phyloP scores from a whole-genome alignment of 2,113 vertebrate genomes.

The Pelobates fuscus region DNA sequence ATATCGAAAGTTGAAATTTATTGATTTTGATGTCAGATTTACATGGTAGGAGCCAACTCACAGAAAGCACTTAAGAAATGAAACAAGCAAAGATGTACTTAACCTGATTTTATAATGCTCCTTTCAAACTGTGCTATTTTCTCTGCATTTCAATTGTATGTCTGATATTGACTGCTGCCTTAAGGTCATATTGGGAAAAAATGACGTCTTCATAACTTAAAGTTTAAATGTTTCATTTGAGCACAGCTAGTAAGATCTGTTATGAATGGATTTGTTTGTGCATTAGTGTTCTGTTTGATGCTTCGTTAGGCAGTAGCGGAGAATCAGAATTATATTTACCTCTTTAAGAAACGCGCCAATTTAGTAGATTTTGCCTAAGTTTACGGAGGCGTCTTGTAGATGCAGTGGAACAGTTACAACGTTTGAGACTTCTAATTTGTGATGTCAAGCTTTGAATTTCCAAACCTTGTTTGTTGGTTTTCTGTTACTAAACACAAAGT shows the following conservation, averaged over 20 bases:
- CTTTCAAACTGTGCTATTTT: conserved; percentile 46
- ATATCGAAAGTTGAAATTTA: conserved; percentile 43
- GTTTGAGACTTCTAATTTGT: too few relatives aligned
- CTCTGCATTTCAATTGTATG: conserved; percentile 49
- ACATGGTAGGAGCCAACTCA: conserved; percentile 43
- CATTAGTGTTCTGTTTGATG: neutral
- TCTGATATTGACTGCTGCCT: conserved; percentile 40
- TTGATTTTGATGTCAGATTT: conserved; percentile 50
- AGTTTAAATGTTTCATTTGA: neutral
- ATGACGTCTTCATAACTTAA: conserved; percentile 31
- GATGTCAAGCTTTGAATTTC: too few relatives aligned
- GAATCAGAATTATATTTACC: too few relatives aligned
- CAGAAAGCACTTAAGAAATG: conserved; percentile 48
- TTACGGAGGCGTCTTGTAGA: too few relatives aligned
- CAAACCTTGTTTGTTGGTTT: too few relatives aligned
- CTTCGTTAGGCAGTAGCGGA: too few relatives aligned
- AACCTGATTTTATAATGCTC: conserved; percentile 51
- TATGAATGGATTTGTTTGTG: neutral
- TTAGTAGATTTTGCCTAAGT: too few relatives aligned
- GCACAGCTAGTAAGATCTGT: conserved; percentile 7
- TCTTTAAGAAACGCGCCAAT: too few relatives aligned
- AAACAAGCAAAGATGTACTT: conserved; percentile 49
- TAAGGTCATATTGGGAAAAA: conserved; percentile 47
- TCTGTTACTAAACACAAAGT: too few relatives aligned
- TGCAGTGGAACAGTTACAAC: too few relatives aligned